Evolutionary conservation across 2,113 vertebrate species (phyloP).

Genomic region (Campylomormyrus numenius): DNA sequence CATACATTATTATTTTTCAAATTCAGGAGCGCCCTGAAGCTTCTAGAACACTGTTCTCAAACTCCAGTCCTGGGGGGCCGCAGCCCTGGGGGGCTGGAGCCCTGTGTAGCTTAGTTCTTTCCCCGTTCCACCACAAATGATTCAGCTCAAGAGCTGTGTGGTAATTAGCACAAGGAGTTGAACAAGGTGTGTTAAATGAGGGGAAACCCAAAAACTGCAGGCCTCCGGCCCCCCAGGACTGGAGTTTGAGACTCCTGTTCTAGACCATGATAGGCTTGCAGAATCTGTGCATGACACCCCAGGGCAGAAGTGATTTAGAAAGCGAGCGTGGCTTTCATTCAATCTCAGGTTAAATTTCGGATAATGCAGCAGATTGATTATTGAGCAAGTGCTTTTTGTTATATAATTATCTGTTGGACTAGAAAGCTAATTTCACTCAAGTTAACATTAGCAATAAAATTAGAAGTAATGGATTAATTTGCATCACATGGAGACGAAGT

Average conservation of each 20-base stretch:
- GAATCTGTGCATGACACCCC: background rate
- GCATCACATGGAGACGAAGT: background rate
- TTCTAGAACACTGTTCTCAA: too few species aligned
- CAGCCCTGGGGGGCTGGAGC: too few species aligned
- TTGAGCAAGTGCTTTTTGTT: background rate
- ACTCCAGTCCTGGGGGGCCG: too few species aligned
- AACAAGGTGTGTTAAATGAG: too few species aligned
- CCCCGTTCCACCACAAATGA: too few species aligned
- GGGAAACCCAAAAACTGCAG: too few species aligned
- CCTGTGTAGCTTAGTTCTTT: too few species aligned
- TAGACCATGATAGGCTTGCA: background rate
- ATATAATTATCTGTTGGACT: background rate
- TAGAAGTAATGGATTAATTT: background rate
- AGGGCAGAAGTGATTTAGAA: background rate
- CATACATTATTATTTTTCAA: background rate
- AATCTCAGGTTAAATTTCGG: background rate
- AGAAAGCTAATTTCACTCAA: background rate
- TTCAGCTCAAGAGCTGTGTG: too few species aligned
- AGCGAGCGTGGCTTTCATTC: background rate
- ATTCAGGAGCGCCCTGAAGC: background rate
- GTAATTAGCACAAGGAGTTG: too few species aligned
- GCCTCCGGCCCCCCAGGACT: too few species aligned
- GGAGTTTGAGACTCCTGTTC: too few species aligned
- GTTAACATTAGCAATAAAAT: background rate
- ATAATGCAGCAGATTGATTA: background rate